Percentiles rank a stretch among this genome's conserved stretches.
Evolutionary conservation across 2,113 vertebrate species (phyloP).

Genomic region (Myodes glareolus): DNA sequence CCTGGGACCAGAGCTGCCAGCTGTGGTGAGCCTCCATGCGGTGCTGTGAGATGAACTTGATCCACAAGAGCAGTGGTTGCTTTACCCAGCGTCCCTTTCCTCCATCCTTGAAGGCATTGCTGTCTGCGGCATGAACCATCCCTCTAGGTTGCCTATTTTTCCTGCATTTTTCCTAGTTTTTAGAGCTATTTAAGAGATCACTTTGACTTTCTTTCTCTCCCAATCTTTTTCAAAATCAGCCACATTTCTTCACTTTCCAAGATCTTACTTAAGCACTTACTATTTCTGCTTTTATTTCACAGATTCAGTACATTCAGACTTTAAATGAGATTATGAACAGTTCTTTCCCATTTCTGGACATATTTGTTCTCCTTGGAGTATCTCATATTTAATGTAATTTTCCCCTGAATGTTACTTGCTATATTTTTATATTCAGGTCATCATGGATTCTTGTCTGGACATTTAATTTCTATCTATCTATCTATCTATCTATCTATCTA

Average conservation of each 20-base stretch:
- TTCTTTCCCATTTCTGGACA: not conserved
- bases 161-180: not conserved
- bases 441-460: not conserved
- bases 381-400: not conserved
- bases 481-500: too few relatives aligned
- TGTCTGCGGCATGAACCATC: not conserved
- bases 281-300: not conserved
- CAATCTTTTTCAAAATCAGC: not conserved
- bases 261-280: not conserved
- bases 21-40: not conserved
- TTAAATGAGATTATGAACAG: not conserved
- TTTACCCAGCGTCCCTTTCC: not conserved
- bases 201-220: not conserved
- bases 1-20: not conserved
- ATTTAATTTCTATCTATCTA: not conserved
- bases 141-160: not conserved
- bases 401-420: not conserved
- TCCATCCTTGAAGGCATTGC: not conserved
- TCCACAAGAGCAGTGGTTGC: accelerated
- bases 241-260: conserved; percentile 13
- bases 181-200: not conserved
- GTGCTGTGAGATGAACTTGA: not conserved
- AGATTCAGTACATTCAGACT: not conserved
- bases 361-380: not conserved
- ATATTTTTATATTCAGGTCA: not conserved